Evolutionary conservation across 2,797 vertebrate genomes (phyloP), one percentile per base, ranked within the genome.

Genomic region (Rallus crepitans): DNA sequence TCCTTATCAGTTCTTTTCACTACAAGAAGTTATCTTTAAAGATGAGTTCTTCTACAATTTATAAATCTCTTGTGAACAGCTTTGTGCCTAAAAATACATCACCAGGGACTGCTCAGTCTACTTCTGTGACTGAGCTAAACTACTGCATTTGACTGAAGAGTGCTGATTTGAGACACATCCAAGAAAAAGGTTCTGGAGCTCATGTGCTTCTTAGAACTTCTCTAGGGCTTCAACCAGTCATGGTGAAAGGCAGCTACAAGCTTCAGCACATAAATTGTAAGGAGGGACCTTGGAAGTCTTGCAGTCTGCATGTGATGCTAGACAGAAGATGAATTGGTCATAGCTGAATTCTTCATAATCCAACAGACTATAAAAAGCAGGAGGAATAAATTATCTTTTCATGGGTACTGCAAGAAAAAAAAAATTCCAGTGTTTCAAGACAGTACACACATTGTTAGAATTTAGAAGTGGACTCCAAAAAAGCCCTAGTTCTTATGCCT

Each of bases 231-330:
- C 60, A 82, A 20, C 23, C 30, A 86, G 28, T 33, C 18, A 17
- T 0, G 3, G 68, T 19, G 20, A 57, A 25, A 65, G n/a, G 61
- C 30, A 79, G 30, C 21, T 72, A 63, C 37, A 80, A 89, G 10
- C 33, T 25, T 68, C 61, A 24, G 30, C 2, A 6, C 2, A 0
- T 4, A 45, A 45, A 50, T 0, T 1, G 3, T 15, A 84, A 72
- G 40, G 31, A 84, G 12, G 14, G 7, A 39, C 28, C 47, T 55
- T 55, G 35, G 24, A 81, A 57, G 30, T 27, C 63, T 53, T 61
- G 47, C 47, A 73, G 25, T 20, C 39, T 33, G 9, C 57, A 8
- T 7, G 27, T 11, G 30, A 69, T 0, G 5, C 19, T 21, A 63
- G 25, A 47, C 19, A 48, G 21, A 59, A 80, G 15, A 9, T 61